phyloP scores from a whole-genome alignment of 2,113 vertebrate species.

The Phalacrocorax brasilianus region DNA sequence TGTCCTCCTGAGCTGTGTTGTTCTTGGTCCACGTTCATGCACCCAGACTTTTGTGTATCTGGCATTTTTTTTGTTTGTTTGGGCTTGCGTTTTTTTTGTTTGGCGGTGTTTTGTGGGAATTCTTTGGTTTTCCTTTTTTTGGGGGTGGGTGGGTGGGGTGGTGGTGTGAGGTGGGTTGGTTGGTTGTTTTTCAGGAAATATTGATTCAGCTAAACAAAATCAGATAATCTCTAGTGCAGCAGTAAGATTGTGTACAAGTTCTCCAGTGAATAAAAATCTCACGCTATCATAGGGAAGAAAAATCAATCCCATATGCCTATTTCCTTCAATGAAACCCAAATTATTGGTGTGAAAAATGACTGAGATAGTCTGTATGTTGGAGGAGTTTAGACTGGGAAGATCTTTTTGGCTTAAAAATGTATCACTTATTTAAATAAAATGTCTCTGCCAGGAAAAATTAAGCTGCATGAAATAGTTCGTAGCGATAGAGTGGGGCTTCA shows the following conservation, averaged over 20 bases:
- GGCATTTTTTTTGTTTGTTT: too few relatives aligned
- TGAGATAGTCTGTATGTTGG: background rate
- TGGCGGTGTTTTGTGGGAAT: too few relatives aligned
- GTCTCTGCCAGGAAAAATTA: background rate
- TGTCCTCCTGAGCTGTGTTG: background rate
- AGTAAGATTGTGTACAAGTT: background rate
- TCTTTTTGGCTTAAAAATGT: background rate
- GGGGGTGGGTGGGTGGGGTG: too few relatives aligned
- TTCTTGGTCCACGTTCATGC: background rate
- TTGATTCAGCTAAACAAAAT: background rate
- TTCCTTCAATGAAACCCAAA: background rate
- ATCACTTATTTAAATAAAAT: background rate
- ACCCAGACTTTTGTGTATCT: background rate
- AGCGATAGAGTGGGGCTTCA: background rate
- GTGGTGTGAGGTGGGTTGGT: too few relatives aligned
- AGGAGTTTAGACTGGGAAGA: background rate
- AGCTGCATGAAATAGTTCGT: background rate
- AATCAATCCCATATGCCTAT: slow-evolving; percentile 26
- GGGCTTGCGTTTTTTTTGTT: too few relatives aligned
- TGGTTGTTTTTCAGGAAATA: background rate
- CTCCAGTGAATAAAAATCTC: slow-evolving; percentile 1
- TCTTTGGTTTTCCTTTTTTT: background rate
- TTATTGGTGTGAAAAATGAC: background rate
- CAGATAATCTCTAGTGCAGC: background rate
- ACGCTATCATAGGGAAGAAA: background rate